Percentiles rank a stretch among this genome's conserved stretches.
These are phyloP conservation scores for Trissolcus basalis DNA, from an alignment of 1,140 invertebrate species.

Conservation along the genomic window DNA sequence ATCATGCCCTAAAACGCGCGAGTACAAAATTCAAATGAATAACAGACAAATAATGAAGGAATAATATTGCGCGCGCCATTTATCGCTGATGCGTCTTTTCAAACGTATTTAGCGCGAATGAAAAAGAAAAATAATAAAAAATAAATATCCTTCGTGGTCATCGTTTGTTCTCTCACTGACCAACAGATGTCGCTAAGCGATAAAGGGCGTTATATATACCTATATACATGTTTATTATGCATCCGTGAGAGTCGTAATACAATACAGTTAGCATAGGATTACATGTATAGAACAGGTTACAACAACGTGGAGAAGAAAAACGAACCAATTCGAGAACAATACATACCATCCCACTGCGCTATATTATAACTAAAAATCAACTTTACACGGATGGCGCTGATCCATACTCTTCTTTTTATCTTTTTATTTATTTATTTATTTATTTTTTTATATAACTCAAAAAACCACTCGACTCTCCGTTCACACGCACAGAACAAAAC, in stretches of 20 bases:
- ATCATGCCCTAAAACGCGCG: conserved; percentile 12
- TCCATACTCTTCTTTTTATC: no score
- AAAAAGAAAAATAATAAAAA: conserved; percentile 43
- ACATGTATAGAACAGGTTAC: conserved; percentile 70
- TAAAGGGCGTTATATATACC: conserved; percentile 68
- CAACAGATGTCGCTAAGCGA: conserved; percentile 63
- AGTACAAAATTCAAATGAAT: background rate
- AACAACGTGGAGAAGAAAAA: conserved; percentile 63
- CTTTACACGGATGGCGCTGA: no score
- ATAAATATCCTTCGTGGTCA: conserved; percentile 53
- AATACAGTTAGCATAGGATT: conserved; percentile 68
- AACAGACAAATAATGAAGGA: conserved; percentile 9
- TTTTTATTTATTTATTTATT: no score
- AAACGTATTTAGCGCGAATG: conserved; percentile 34
- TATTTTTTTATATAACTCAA: no score
- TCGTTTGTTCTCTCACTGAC: conserved; percentile 34
- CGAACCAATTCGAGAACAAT: conserved; percentile 60
- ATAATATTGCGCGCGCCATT: conserved; percentile 33
- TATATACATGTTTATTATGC: conserved; percentile 68
- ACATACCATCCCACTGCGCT: conserved; percentile 52
- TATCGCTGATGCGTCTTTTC: conserved; percentile 51
- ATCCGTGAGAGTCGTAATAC: conserved; percentile 71
- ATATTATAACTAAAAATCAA: no score
- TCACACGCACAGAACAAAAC: no score
- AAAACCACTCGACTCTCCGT: no score